A percentile compares a stretch with the other conserved stretches of the same genome.
Conservation (phyloP, 2,888 invertebrate species). For the Saturnia pavonia region DNA sequence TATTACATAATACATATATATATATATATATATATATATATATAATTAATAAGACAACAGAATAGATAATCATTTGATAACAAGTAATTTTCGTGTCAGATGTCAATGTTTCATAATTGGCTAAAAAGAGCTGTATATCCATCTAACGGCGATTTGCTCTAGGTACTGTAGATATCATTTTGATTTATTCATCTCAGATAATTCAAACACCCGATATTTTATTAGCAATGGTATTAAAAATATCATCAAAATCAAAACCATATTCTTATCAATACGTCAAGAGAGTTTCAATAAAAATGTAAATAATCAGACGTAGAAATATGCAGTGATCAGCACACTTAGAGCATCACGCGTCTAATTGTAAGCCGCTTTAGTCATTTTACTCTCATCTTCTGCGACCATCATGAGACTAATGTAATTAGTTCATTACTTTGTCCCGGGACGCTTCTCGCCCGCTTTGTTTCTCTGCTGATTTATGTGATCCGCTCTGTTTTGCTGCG, state of each 20-base stretch:
- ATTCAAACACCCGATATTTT: not conserved
- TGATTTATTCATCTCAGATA: too few relatives aligned
- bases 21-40: not conserved
- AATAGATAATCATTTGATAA: not conserved
- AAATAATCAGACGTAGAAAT: slow-evolving; percentile 3
- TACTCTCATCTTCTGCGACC: slow-evolving; percentile 55
- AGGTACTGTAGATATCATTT: not conserved
- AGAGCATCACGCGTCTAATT: slow-evolving; percentile 53
- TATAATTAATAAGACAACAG: not conserved
- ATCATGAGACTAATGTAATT: slow-evolving; percentile 73
- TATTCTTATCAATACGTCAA: not conserved
- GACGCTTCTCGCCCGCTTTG: slow-evolving; percentile 56
- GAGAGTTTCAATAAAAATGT: not conserved
- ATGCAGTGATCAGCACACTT: slow-evolving; percentile 48
- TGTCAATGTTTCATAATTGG: not conserved
- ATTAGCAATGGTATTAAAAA: too few relatives aligned
- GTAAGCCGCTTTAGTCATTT: slow-evolving; percentile 56
- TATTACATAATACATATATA: not conserved
- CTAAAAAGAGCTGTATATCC: too few relatives aligned
- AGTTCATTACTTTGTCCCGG: slow-evolving; percentile 74
- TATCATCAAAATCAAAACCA: not conserved
- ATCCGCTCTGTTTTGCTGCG: slow-evolving; percentile 58
- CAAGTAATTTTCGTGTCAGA: not conserved
- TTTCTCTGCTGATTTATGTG: slow-evolving; percentile 67
- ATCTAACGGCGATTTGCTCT: not conserved